phyloP scores from a whole-genome alignment of 2,888 invertebrate species.

The Stegophylla sp. region DNA sequence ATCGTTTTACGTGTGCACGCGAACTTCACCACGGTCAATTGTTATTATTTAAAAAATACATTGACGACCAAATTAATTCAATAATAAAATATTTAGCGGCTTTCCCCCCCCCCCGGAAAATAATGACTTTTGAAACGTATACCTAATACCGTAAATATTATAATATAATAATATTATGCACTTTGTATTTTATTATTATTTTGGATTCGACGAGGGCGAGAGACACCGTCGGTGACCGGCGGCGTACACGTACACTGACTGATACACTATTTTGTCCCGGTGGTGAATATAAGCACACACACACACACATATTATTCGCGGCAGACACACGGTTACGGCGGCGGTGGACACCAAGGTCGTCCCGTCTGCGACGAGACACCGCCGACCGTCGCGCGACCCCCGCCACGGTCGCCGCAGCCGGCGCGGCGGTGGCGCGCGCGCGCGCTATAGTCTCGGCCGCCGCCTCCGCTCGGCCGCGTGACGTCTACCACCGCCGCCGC shows the following conservation, averaged over 20 bases:
- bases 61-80: too few relatives aligned
- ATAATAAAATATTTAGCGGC: too few relatives aligned
- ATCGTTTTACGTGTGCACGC: too few relatives aligned
- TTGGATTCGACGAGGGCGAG: neutral
- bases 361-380: slow-evolving; percentile 57
- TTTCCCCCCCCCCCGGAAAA: too few relatives aligned
- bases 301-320: neutral
- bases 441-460: slow-evolving; percentile 26
- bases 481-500: slow-evolving; percentile 47
- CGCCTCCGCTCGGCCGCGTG: slow-evolving; percentile 38
- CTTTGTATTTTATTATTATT: too few relatives aligned
- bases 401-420: slow-evolving; percentile 17
- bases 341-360: slow-evolving; percentile 57
- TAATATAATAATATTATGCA: too few relatives aligned
- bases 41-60: too few relatives aligned
- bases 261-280: neutral
- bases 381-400: slow-evolving; percentile 28
- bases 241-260: neutral
- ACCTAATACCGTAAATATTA: too few relatives aligned
- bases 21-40: too few relatives aligned
- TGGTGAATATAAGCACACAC: slow-evolving; percentile 1
- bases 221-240: neutral
- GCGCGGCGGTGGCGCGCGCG: slow-evolving; percentile 18
- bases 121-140: too few relatives aligned
- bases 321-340: slow-evolving; percentile 35